Evolutionary conservation across 2,888 invertebrate genomes (phyloP).

Genomic region (Melanotus villosus): DNA sequence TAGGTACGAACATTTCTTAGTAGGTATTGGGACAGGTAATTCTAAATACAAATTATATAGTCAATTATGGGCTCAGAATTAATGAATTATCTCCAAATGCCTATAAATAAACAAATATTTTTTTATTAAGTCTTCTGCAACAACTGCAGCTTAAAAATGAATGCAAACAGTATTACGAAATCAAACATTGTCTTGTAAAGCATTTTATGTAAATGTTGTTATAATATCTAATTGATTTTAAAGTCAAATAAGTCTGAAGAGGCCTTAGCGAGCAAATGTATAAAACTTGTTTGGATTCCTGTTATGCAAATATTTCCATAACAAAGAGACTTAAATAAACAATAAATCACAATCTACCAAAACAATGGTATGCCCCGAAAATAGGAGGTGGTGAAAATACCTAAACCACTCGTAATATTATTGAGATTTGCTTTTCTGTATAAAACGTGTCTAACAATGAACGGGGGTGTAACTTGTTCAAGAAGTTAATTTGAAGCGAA

Average conservation of each 20-base stretch:
- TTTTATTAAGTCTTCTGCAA: neutral
- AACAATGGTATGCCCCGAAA: conserved; percentile 31
- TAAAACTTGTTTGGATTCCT: conserved; percentile 23
- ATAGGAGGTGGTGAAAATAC: conserved; percentile 23
- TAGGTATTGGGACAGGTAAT: no score
- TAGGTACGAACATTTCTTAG: no score
- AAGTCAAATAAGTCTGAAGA: conserved; percentile 29
- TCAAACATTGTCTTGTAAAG: conserved; percentile 23
- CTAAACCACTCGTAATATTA: conserved; percentile 20
- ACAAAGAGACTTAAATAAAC: conserved; percentile 35
- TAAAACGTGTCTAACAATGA: conserved; percentile 4
- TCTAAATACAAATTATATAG: no score
- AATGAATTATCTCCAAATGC: no score
- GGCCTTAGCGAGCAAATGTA: conserved; percentile 23
- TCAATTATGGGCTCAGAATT: no score
- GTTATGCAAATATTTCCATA: conserved; percentile 32
- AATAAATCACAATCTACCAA: conserved; percentile 31
- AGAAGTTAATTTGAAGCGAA: conserved; percentile 7
- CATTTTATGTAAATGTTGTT: conserved; percentile 30
- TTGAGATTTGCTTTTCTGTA: conserved; percentile 28
- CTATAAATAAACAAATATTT: no score
- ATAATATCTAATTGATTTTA: conserved; percentile 31
- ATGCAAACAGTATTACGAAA: conserved; percentile 12
- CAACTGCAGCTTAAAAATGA: neutral
- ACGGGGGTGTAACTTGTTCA: neutral